Conservation (phyloP, 2,797 vertebrate species). For the Pogonophryne albipinna region DNA sequence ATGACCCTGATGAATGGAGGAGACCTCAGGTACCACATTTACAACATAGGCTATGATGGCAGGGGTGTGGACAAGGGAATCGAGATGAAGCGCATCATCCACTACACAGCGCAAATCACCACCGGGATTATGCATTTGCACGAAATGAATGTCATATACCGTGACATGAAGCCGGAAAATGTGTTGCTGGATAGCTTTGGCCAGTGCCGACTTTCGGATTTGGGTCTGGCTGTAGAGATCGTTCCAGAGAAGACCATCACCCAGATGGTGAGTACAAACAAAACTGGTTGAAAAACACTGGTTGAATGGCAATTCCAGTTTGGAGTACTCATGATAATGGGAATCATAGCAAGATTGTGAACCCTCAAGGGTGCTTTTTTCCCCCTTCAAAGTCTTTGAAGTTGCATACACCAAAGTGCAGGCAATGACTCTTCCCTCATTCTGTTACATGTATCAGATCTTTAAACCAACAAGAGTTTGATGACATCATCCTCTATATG, state of each 20-base stretch:
- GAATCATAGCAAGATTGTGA: conserved; percentile 2
- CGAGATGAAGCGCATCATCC: conserved; percentile 89
- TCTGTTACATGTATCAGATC: background rate
- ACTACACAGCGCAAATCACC: conserved; percentile 94
- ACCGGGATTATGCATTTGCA: conserved; percentile 94
- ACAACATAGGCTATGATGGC: conserved; percentile 88
- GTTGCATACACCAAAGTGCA: background rate
- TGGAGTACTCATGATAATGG: background rate
- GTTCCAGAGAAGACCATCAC: conserved; percentile 84
- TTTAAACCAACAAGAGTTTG: background rate
- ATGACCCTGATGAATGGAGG: conserved; percentile 98
- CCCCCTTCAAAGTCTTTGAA: conserved; percentile 21
- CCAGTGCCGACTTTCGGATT: conserved; percentile 94
- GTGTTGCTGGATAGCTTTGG: conserved; percentile 93
- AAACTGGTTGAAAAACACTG: background rate
- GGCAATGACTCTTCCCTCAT: background rate
- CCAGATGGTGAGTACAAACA: conserved; percentile 87
- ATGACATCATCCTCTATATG: background rate
- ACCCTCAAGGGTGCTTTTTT: background rate
- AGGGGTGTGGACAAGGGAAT: conserved; percentile 87
- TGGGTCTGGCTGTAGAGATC: conserved; percentile 92
- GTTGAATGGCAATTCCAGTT: background rate
- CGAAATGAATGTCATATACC: conserved; percentile 89
- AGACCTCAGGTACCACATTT: conserved; percentile 96
- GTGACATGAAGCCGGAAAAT: conserved; percentile 97